phyloP scores from a whole-genome alignment of 2,113 vertebrate species.

The Ictalurus punctatus region DNA sequence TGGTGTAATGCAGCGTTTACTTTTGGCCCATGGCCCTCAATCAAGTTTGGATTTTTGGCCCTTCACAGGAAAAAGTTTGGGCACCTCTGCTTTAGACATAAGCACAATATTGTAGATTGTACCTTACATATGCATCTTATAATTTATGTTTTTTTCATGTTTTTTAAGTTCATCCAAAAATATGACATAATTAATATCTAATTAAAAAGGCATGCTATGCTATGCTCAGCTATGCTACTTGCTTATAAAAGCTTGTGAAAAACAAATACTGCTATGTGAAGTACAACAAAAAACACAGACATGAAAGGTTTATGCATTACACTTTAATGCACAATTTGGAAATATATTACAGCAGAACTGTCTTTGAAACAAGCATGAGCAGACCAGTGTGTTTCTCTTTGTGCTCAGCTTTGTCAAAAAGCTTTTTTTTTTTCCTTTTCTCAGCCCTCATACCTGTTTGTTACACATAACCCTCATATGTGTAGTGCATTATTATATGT shows the following conservation, averaged over 20 bases:
- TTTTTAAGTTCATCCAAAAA: background rate
- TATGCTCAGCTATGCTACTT: background rate
- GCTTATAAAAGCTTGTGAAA: background rate
- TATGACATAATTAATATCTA: background rate
- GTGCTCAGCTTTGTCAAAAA: slow-evolving; percentile 48
- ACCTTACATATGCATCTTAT: background rate
- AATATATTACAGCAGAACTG: slow-evolving; percentile 64
- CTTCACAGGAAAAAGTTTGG: no score
- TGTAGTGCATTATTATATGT: slow-evolving; percentile 28
- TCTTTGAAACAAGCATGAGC: slow-evolving; percentile 53
- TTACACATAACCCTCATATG: slow-evolving; percentile 14
- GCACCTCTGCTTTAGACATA: background rate
- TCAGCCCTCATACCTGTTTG: background rate
- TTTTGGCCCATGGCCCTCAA: no score
- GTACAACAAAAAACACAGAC: slow-evolving; percentile 4
- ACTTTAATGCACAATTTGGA: slow-evolving; percentile 54
- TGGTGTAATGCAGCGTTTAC: no score
- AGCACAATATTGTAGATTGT: background rate
- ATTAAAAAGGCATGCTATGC: background rate
- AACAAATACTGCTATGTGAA: background rate
- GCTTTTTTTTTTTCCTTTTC: background rate
- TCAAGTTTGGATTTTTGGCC: no score
- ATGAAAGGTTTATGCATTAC: slow-evolving; percentile 23
- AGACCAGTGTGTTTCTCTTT: slow-evolving; percentile 63
- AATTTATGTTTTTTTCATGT: background rate